Percentiles rank a stretch among this genome's conserved stretches.
phyloP scores from a whole-genome alignment of 2,113 vertebrate species.

The Tringa solitaria region DNA sequence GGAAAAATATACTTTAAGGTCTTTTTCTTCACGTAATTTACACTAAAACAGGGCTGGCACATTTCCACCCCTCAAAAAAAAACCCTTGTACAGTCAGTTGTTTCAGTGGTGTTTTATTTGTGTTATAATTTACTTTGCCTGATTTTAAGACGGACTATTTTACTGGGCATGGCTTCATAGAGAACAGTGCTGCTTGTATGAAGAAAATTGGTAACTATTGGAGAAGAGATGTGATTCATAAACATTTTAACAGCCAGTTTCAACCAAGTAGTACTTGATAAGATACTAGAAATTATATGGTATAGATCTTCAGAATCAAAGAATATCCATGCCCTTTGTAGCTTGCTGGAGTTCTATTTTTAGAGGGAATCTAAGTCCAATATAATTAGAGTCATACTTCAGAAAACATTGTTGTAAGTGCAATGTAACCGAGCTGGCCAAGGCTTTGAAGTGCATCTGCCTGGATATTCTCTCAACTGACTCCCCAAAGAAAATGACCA shows the following conservation, averaged over 20 bases:
- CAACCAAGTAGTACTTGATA: background rate
- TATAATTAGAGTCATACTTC: background rate
- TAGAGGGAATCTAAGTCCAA: background rate
- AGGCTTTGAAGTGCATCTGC: background rate
- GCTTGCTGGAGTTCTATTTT: background rate
- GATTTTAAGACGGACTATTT: background rate
- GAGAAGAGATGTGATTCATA: background rate
- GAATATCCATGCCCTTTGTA: background rate
- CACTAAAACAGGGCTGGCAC: background rate
- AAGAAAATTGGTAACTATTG: background rate
- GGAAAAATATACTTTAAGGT: background rate
- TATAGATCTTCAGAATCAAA: background rate
- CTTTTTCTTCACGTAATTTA: background rate
- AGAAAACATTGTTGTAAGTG: background rate
- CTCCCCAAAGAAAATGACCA: background rate
- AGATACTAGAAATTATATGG: background rate
- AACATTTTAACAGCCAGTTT: background rate
- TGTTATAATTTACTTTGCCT: background rate
- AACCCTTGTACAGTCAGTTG: background rate
- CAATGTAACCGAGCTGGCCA: background rate
- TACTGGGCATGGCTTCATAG: background rate
- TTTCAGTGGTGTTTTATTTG: background rate
- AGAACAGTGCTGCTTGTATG: background rate
- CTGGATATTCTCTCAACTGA: background rate
- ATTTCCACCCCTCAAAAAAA: background rate